Conservation (phyloP, 2,113 vertebrate genomes). For the Montifringilla adamsi region DNA sequence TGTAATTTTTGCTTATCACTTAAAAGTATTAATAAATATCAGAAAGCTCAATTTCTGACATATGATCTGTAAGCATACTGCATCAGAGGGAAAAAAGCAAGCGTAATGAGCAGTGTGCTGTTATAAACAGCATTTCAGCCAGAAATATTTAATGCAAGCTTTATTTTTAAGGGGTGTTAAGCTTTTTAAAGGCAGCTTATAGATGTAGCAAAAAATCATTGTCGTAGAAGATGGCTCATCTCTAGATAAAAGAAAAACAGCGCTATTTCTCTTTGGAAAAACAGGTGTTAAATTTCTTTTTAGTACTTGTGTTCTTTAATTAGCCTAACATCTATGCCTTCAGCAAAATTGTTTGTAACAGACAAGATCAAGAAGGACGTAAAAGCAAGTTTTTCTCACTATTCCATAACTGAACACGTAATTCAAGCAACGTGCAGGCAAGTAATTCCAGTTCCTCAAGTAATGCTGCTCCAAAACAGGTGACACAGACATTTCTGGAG, state of each 20-base stretch:
- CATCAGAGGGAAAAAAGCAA: neutral
- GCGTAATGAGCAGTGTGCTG: neutral
- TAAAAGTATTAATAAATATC: conserved; percentile 49
- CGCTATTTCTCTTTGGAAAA: neutral
- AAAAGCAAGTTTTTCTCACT: neutral
- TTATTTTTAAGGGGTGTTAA: neutral
- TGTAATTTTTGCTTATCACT: conserved; percentile 45
- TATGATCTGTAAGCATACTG: neutral
- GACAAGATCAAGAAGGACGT: neutral
- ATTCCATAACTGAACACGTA: neutral
- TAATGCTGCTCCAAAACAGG: neutral
- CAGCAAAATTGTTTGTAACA: neutral
- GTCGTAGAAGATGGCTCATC: neutral
- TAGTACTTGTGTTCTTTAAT: neutral
- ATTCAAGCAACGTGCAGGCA: fast-evolving
- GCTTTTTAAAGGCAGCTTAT: neutral
- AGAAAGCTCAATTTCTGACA: conserved; percentile 30
- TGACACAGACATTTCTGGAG: neutral
- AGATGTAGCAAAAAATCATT: neutral
- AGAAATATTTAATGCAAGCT: neutral
- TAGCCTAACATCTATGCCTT: neutral
- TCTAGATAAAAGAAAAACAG: neutral
- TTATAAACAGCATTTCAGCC: conserved; percentile 5
- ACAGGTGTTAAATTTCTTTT: neutral
- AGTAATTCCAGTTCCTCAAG: neutral